Conservation (phyloP, 2,888 invertebrate genomes). For the Epinotia bilunana region DNA sequence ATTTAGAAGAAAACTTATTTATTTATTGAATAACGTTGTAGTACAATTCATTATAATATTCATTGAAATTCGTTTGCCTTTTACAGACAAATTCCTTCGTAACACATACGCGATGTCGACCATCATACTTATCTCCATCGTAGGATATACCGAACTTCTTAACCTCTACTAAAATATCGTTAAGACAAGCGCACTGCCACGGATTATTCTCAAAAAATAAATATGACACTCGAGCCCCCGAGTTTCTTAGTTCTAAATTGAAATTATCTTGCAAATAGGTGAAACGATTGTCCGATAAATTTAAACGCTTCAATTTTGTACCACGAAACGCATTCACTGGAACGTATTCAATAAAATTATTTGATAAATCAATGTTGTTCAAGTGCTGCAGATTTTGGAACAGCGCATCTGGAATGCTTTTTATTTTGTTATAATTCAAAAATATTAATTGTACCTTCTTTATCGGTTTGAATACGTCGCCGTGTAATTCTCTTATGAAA, state of each 20-base stretch:
- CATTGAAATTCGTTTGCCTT: conserved; percentile 62
- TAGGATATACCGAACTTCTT: conserved; percentile 63
- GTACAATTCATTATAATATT: conserved; percentile 50
- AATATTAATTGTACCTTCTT: conserved; percentile 62
- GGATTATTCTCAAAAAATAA: conserved; percentile 74
- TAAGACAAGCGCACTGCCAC: conserved; percentile 75
- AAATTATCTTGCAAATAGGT: conserved; percentile 72
- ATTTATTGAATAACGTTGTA: conserved; percentile 30
- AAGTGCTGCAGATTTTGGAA: conserved; percentile 63
- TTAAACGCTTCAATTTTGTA: conserved; percentile 65
- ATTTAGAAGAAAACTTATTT: neutral
- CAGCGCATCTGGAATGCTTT: conserved; percentile 60
- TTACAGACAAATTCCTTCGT: conserved; percentile 64
- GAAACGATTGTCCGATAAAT: conserved; percentile 67
- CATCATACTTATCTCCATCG: conserved; percentile 62
- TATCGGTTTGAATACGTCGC: conserved; percentile 61
- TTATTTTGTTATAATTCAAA: conserved; percentile 64
- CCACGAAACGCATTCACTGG: conserved; percentile 67
- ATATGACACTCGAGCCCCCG: conserved; percentile 62
- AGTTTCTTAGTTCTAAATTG: conserved; percentile 67
- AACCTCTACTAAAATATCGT: conserved; percentile 66
- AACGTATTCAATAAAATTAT: conserved; percentile 64
- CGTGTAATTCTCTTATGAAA: conserved; percentile 59
- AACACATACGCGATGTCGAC: conserved; percentile 67
- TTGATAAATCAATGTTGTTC: conserved; percentile 64